Evolutionary conservation across 2,113 vertebrate genomes (phyloP).

Genomic region (Gymnogyps californianus): DNA sequence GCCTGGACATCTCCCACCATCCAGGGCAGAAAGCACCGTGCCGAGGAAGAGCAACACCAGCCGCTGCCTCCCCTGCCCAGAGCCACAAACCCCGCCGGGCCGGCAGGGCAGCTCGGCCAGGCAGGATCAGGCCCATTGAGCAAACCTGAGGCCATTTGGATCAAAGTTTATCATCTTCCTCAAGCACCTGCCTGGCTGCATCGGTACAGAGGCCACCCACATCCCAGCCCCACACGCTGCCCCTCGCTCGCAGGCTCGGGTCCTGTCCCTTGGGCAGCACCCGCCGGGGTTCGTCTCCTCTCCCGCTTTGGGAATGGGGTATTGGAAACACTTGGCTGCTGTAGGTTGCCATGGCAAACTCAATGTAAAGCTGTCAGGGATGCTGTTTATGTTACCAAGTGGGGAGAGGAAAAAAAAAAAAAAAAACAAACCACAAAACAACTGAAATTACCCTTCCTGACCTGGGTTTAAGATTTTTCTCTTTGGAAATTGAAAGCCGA

Average conservation of each 20-base stretch:
- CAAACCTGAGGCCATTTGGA: not conserved
- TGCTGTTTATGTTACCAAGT: conserved; percentile 23
- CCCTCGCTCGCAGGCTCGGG: fast-evolving
- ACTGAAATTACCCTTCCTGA: not conserved
- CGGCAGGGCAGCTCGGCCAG: not conserved
- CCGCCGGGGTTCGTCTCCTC: not conserved
- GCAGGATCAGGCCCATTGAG: not conserved
- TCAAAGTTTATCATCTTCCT: not conserved
- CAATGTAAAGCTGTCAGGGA: conserved; percentile 47
- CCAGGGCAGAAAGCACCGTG: not conserved
- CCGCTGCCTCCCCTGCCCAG: not conserved
- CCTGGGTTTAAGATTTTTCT: not conserved
- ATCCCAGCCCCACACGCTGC: not conserved
- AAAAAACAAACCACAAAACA: too few species aligned
- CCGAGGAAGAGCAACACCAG: not conserved
- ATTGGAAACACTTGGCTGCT: conserved; percentile 21
- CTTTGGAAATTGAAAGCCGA: not conserved
- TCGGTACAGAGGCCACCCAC: fast-evolving
- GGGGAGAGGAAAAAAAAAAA: too few species aligned
- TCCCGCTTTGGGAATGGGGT: not conserved
- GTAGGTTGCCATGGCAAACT: conserved; percentile 72
- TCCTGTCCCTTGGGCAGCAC: not conserved
- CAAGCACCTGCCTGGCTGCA: too few species aligned
- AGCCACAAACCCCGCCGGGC: not conserved
- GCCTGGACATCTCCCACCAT: not conserved